phyloP scores from a whole-genome alignment of 1,140 invertebrate genomes.

The Zaprionus tsacasi region DNA sequence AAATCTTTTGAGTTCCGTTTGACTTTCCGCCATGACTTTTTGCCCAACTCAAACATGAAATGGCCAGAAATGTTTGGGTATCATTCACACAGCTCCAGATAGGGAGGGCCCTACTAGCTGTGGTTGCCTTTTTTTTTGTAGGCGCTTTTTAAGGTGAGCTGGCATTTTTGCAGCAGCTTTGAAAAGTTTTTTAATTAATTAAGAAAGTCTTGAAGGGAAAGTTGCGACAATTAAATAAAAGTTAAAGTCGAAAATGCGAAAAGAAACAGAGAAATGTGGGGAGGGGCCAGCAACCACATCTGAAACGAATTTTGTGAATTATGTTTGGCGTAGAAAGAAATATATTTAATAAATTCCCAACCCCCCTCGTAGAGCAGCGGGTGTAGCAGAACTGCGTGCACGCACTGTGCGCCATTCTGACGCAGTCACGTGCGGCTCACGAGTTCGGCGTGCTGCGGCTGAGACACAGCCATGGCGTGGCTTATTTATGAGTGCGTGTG shows the following conservation, averaged over 20 bases:
- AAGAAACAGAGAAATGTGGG: background rate
- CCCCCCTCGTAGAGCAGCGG: slow-evolving; percentile 4
- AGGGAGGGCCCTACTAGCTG: background rate
- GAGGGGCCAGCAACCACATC: slow-evolving; percentile 43
- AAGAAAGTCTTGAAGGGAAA: slow-evolving; percentile 61
- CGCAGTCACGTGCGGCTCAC: slow-evolving; percentile 70
- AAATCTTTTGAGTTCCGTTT: slow-evolving; percentile 66
- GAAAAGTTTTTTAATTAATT: slow-evolving; percentile 79
- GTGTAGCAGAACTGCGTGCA: background rate
- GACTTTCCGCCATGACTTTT: slow-evolving; percentile 30
- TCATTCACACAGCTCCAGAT: slow-evolving; percentile 10
- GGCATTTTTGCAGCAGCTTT: slow-evolving; percentile 57
- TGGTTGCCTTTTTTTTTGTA: slow-evolving; percentile 10
- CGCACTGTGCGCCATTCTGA: slow-evolving; percentile 38
- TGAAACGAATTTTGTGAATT: slow-evolving; percentile 59
- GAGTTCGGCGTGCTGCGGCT: slow-evolving; percentile 47
- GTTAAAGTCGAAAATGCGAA: slow-evolving; percentile 58
- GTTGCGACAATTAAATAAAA: slow-evolving; percentile 73
- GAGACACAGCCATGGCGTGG: slow-evolving; percentile 32
- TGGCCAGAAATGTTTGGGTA: slow-evolving; percentile 42
- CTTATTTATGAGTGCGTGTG: slow-evolving; percentile 5
- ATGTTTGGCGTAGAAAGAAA: slow-evolving; percentile 42
- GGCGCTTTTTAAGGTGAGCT: slow-evolving; percentile 51
- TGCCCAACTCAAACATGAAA: slow-evolving; percentile 39
- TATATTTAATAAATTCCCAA: slow-evolving; percentile 69